Percentiles rank a stretch among this genome's conserved stretches.
Evolutionary conservation across 2,113 vertebrate species (phyloP).

Genomic region (Oreochromis aureus): DNA sequence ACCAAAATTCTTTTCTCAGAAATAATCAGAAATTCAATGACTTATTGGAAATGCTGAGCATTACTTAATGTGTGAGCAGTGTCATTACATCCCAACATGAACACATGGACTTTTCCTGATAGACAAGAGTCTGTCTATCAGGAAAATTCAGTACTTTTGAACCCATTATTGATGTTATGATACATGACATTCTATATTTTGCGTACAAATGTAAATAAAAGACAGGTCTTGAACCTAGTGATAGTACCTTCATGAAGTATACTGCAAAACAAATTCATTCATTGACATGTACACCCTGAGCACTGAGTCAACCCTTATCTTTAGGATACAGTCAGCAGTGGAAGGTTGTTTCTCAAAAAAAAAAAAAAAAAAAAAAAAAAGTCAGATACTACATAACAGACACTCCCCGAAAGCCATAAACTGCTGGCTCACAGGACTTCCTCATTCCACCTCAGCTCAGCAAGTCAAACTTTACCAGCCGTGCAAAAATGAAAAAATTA

Average conservation of each 20-base stretch:
- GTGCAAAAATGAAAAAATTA: not conserved
- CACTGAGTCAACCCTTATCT: not conserved
- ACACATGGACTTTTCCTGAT: not conserved
- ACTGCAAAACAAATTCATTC: not conserved
- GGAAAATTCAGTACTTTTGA: not conserved
- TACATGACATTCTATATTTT: not conserved
- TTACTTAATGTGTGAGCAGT: not conserved
- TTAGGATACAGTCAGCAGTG: not conserved
- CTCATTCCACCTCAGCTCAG: not conserved
- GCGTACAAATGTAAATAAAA: not conserved
- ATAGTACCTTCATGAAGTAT: not conserved
- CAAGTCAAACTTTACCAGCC: not conserved
- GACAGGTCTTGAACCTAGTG: not conserved
- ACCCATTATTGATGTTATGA: not conserved
- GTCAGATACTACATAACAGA: not conserved
- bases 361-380: not conserved
- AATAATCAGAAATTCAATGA: not conserved
- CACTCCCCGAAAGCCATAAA: not conserved
- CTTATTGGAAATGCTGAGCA: not conserved
- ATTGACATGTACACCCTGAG: not conserved
- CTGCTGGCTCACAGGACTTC: not conserved
- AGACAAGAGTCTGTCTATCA: not conserved
- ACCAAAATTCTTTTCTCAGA: not conserved
- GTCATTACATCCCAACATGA: not conserved
- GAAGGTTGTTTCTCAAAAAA: not conserved